Conservation (phyloP, 1,140 invertebrate species). For the Pseudomyrmex dendroicus region DNA sequence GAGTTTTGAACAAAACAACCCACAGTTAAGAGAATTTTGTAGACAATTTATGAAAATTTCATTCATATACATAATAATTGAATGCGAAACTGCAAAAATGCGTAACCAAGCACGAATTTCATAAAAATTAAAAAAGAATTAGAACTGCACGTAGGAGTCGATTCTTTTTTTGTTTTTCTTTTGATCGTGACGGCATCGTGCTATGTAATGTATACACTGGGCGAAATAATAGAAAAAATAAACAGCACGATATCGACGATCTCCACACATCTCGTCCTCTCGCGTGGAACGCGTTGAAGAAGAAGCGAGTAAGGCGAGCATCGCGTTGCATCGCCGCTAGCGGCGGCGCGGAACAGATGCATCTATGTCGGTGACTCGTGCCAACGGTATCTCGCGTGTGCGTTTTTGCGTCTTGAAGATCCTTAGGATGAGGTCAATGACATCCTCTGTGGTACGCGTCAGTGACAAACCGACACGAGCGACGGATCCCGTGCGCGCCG, state of each 20-base stretch:
- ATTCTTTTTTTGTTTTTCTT: background rate
- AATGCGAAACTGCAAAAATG: background rate
- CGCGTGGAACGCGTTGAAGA: constrained; percentile 55
- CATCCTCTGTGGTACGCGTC: constrained; percentile 54
- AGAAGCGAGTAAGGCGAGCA: constrained; percentile 53
- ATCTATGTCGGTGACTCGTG: constrained; percentile 74
- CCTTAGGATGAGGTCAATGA: constrained; percentile 77
- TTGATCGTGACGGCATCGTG: constrained; percentile 33
- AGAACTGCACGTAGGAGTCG: constrained; percentile 44
- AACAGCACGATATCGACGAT: constrained; percentile 54
- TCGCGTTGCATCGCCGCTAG: constrained; percentile 50
- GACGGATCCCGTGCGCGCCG: background rate
- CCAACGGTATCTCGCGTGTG: constrained; percentile 83
- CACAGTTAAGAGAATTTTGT: too few species aligned
- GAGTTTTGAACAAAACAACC: too few species aligned
- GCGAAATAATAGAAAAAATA: constrained; percentile 59
- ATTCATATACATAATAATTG: background rate
- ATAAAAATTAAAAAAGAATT: background rate
- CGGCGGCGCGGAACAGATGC: constrained; percentile 69
- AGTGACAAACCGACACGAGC: constrained; percentile 31
- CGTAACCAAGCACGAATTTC: background rate
- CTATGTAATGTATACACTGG: constrained; percentile 61
- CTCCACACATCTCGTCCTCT: constrained; percentile 54
- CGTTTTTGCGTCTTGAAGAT: constrained; percentile 83
- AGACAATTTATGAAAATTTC: too few species aligned